Evolutionary conservation across 2,797 vertebrate genomes (phyloP), one percentile per base, ranked within the genome.

Genomic region (Lithobates pipiens): DNA sequence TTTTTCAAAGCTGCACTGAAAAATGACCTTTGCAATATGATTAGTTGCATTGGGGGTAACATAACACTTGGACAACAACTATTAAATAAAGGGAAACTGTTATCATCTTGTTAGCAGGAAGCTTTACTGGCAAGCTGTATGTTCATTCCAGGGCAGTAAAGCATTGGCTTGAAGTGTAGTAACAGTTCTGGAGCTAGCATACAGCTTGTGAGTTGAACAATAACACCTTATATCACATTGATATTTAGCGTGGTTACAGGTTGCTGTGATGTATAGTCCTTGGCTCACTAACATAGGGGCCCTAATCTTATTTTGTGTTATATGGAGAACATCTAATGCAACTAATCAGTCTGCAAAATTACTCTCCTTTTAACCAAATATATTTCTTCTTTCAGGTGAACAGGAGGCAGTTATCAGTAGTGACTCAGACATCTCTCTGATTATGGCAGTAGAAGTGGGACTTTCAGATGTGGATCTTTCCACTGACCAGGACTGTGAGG

Each of bases 391-490:
- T 85, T 13, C 93, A 99, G 98, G 96, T 93, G 97, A 98, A 85
- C 96, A 95, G 88, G 96, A 96, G 89, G 95, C 95, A 68, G 94
- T 96, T 0, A 92, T 96, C 88, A 98, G 97, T 95, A 98, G 97
- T 11, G 96, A 96, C 86, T 97, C 97, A 0, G 97, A 98, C 91
- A 95, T 95, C 32, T 99, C 97, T 0, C 87, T 97, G 85, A 96
- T 97, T 86, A 93, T 95, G 93, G 95, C 95, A 0, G 92, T 95
- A 92, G 96, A 97, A 77, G 93, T 96, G 44, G 95, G 94, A 91
- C 92, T 97, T 80, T 97, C 96, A 0, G 96, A 96, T 3, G 90
- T 95, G 50, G 96, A 97, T 82, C 93, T 96, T 88, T 96, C 97
- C 88, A 94, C 93, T 3, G 96, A 96, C 85, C 96, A 94, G 85